phyloP scores from a whole-genome alignment of 2,888 invertebrate genomes.

The Bruchidius siliquastri region DNA sequence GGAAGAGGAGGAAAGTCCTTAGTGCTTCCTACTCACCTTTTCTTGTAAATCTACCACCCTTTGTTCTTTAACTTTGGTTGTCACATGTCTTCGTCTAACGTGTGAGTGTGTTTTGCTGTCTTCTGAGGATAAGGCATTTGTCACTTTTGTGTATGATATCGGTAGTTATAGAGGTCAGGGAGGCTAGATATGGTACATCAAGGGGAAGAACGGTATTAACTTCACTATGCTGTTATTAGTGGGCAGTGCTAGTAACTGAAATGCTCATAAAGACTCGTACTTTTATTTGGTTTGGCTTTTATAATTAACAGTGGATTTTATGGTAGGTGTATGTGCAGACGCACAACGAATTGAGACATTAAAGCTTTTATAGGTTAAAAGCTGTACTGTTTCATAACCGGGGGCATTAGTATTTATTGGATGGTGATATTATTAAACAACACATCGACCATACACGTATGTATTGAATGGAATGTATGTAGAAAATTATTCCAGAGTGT shows the following conservation, averaged over 20 bases:
- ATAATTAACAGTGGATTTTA: background rate
- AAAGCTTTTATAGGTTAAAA: background rate
- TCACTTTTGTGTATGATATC: too few species aligned
- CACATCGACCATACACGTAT: background rate
- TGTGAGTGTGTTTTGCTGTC: too few species aligned
- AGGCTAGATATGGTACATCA: background rate
- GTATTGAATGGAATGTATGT: background rate
- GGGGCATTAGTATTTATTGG: background rate
- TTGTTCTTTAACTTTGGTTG: too few species aligned
- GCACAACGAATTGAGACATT: background rate
- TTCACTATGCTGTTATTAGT: background rate
- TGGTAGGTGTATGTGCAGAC: background rate
- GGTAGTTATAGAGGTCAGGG: too few species aligned
- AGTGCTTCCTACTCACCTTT: too few species aligned
- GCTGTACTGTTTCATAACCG: background rate
- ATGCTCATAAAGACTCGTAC: background rate
- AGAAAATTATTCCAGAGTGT: background rate
- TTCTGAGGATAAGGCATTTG: too few species aligned
- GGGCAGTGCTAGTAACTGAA: background rate
- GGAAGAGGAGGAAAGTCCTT: too few species aligned
- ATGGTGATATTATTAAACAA: background rate
- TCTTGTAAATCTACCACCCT: too few species aligned
- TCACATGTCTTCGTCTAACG: too few species aligned
- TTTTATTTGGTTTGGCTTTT: background rate
- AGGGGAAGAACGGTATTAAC: background rate